phyloP scores from a whole-genome alignment of 2,113 vertebrate species.

The Istiophorus platypterus region DNA sequence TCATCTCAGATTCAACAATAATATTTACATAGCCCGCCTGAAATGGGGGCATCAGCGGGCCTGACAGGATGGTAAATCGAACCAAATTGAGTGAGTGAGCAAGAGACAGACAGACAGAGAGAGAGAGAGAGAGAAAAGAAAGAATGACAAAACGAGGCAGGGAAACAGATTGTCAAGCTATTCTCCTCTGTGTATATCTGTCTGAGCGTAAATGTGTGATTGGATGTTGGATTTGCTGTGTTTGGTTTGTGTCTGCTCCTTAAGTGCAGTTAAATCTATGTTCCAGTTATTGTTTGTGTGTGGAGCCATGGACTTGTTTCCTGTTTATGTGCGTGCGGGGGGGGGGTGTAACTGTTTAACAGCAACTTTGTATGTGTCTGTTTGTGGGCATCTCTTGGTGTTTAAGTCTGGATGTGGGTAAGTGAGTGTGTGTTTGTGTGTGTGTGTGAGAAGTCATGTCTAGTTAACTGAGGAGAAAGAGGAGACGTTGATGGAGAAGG shows the following conservation, averaged over 20 bases:
- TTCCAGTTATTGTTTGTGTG: neutral
- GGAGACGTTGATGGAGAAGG: conserved; percentile 9
- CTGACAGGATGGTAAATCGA: conserved; percentile 67
- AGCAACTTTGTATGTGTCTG: neutral
- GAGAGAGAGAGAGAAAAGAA: neutral
- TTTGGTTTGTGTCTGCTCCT: neutral
- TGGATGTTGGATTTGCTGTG: conserved; percentile 1
- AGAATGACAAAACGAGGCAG: neutral
- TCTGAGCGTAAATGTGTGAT: conserved; percentile 34
- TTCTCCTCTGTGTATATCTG: conserved; percentile 17
- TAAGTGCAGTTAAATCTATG: neutral
- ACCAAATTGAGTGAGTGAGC: conserved; percentile 51
- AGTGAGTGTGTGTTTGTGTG: neutral
- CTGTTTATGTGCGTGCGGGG: too few species aligned
- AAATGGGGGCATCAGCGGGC: conserved; percentile 62
- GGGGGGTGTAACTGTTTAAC: neutral
- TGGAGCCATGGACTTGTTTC: neutral
- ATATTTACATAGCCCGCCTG: conserved; percentile 74
- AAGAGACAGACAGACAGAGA: neutral
- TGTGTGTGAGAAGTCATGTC: neutral
- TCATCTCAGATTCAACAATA: conserved; percentile 73
- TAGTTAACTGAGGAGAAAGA: conserved; percentile 21
- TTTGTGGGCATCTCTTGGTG: too few species aligned
- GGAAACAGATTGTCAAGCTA: conserved; percentile 10
- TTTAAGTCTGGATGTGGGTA: neutral